Evolutionary conservation across 2,888 invertebrate species (phyloP), one percentile per base, ranked within the genome.

Genomic region (Scaptomyza caliginosa): DNA sequence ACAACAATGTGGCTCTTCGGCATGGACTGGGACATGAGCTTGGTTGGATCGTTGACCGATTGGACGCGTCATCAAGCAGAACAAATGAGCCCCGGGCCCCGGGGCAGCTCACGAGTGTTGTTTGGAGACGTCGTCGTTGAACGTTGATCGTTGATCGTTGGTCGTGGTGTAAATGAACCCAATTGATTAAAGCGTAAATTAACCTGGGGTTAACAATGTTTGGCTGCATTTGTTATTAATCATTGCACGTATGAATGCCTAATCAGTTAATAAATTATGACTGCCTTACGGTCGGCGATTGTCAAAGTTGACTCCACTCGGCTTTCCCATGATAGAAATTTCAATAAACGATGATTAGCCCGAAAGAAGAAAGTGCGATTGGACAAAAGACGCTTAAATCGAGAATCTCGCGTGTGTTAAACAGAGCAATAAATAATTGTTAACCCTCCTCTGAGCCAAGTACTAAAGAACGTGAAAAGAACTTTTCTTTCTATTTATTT

Each of bases 141-240:
- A 23, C 40, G 21, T 21, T 16, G 13, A 19, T 19, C 23, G 42
- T 16, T 16, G 24, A 11, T 11, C 13, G 36, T 13, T 46, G 42
- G 56, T 34, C 34, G 55, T 74, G 81, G 85, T 86, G 86, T 84
- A 81, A 86, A 84, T 83, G 83, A 85, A 86, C 85, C 82, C 86
- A 88, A 88, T 86, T 88, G 86, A 88, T 88, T 86, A 78, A 86
- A 85, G 85, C 86, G 83, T 78, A 80, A 86, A 88, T 85, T 85
- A 83, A 83, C 88, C 84, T 77, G 66, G 63, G 84, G 84, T 88
- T 83, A 86, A 88, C 86, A 86, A 80, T 84, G 83, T 82, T 85
- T 88, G 83, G 68, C 71, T 74, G 84, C 77, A 60, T 72, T 85
- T 83, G 83, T 83, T 86, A 87, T 88, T 88, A 88, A 87, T 88